phyloP scores from a whole-genome alignment of 2,888 invertebrate genomes.

The Dorcus parallelipipedus region DNA sequence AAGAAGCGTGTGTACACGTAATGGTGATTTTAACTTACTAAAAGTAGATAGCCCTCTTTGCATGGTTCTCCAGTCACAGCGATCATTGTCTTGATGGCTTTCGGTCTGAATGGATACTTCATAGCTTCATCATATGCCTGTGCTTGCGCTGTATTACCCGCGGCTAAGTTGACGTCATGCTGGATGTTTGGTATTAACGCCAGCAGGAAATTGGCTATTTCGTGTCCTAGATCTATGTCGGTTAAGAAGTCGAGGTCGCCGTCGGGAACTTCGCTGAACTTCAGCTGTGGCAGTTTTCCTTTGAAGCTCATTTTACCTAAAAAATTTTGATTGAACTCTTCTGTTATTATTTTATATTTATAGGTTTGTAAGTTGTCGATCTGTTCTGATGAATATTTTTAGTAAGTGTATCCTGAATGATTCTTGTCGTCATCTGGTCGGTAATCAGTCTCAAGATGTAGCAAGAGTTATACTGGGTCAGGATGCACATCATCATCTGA shows the following conservation, averaged over 20 bases:
- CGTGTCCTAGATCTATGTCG: constrained; percentile 32
- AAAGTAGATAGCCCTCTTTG: constrained; percentile 51
- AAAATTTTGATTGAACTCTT: not conserved
- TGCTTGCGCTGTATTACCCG: constrained; percentile 32
- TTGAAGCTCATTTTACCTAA: constrained; percentile 45
- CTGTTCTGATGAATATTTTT: too few relatives aligned
- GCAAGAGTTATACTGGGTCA: too few relatives aligned
- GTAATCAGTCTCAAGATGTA: too few relatives aligned
- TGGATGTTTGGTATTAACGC: constrained; percentile 35
- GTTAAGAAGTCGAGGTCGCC: constrained; percentile 30
- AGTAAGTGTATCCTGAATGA: not conserved
- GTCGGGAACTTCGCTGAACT: constrained; percentile 38
- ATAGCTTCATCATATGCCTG: constrained; percentile 62
- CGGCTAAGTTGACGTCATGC: constrained; percentile 38
- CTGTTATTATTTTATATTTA: too few relatives aligned
- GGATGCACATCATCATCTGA: too few relatives aligned
- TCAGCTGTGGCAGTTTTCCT: constrained; percentile 50
- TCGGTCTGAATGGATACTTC: constrained; percentile 71
- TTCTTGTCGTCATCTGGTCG: too few relatives aligned
- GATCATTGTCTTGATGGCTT: constrained; percentile 71
- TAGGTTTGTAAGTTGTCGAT: too few relatives aligned
- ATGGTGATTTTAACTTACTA: constrained; percentile 49
- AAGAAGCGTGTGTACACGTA: not conserved
- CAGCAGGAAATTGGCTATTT: constrained; percentile 21
- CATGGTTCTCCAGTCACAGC: constrained; percentile 63